These are phyloP conservation scores for Lacerta viridis DNA, from an alignment of 2,797 vertebrate species.

Conservation along the genomic window DNA sequence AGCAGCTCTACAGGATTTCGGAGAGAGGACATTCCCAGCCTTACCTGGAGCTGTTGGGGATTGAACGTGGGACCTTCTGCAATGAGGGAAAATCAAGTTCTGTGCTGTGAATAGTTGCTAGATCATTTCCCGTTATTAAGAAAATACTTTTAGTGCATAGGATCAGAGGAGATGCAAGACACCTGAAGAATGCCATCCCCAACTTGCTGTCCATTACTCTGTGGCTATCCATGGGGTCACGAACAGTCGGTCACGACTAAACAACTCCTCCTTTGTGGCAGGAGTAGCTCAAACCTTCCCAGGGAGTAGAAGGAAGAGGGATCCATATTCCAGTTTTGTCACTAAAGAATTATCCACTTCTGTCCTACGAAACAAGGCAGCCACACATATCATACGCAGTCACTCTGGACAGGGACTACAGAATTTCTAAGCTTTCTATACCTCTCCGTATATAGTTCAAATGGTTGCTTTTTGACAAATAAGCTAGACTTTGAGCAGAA, in stretches of 20 bases:
- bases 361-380: background rate
- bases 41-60: no score
- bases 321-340: background rate
- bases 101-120: background rate
- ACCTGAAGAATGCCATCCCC: background rate
- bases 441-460: background rate
- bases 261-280: background rate
- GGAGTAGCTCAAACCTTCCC: background rate
- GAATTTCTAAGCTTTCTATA: background rate
- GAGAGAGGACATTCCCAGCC: no score
- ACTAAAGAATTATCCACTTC: no score
- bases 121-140: background rate
- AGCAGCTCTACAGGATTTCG: background rate
- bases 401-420: background rate
- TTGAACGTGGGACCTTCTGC: no score
- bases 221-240: no score
- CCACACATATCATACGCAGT: background rate
- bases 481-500: background rate
- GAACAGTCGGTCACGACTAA: no score
- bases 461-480: background rate
- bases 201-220: no score
- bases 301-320: background rate
- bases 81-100: slow-evolving; percentile 5
- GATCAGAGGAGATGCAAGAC: background rate
- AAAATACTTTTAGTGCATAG: background rate